phyloP scores from a whole-genome alignment of 2,888 invertebrate genomes.

The Tenodera sinensis region DNA sequence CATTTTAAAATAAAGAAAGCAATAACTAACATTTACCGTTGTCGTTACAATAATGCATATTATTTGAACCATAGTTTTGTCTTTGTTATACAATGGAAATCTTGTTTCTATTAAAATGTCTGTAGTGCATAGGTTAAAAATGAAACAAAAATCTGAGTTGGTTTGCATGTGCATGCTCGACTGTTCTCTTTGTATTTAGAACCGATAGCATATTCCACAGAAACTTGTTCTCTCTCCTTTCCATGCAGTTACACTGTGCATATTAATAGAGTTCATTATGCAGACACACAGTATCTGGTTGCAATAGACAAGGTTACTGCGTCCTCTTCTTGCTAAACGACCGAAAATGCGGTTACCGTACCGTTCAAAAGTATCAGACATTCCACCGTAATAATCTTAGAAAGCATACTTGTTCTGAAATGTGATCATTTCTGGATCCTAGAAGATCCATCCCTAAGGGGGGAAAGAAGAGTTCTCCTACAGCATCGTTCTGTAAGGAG shows the following conservation, averaged over 20 bases:
- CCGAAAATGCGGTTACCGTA: neutral
- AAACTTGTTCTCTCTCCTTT: too few relatives aligned
- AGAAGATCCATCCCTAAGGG: neutral
- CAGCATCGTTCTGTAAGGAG: neutral
- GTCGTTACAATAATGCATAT: too few relatives aligned
- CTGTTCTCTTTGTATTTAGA: too few relatives aligned
- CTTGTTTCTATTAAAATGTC: too few relatives aligned
- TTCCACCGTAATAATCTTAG: neutral
- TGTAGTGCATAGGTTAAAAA: too few relatives aligned
- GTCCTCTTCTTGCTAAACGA: neutral
- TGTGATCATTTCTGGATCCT: neutral
- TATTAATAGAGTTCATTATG: neutral
- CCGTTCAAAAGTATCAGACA: neutral
- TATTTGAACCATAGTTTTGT: too few relatives aligned
- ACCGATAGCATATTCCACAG: too few relatives aligned
- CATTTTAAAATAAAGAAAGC: too few relatives aligned
- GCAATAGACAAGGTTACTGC: neutral
- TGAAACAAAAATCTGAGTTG: too few relatives aligned
- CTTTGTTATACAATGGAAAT: too few relatives aligned
- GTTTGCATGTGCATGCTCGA: too few relatives aligned
- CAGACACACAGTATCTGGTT: neutral
- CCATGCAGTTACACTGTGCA: neutral
- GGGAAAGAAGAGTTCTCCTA: neutral
- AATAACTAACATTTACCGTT: too few relatives aligned
- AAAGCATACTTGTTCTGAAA: neutral